These are phyloP conservation scores for Fragariocoptes setiger DNA, from an alignment of 1,140 invertebrate genomes.

Conservation along the genomic window DNA sequence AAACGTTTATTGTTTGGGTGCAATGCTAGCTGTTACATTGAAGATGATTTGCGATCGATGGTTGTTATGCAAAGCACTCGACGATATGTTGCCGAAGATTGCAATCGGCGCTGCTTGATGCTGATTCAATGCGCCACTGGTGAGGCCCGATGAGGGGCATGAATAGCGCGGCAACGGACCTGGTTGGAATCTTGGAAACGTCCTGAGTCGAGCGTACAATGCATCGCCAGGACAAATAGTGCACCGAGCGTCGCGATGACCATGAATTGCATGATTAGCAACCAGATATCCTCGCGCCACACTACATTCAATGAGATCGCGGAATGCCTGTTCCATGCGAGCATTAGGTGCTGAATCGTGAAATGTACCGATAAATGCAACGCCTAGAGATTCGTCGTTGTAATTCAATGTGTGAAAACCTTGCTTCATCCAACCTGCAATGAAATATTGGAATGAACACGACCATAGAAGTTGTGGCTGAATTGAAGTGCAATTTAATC, in stretches of 20 bases:
- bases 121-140: no score
- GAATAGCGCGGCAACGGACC: not conserved
- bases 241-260: conserved; percentile 9
- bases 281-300: conserved; percentile 3
- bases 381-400: conserved; percentile 9
- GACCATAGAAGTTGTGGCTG: conserved; percentile 3
- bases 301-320: conserved; percentile 7
- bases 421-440: conserved; percentile 8
- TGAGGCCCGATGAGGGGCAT: no score
- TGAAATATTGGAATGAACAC: conserved; percentile 10
- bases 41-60: no score
- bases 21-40: no score
- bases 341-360: conserved; percentile 2
- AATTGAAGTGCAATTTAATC: not conserved
- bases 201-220: conserved; percentile 4
- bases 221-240: conserved; percentile 10
- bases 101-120: no score
- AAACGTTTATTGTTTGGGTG: no score
- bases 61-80: no score
- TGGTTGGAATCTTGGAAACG: not conserved
- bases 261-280: conserved; percentile 5
- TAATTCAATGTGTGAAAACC: conserved; percentile 10
- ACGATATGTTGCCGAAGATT: no score
- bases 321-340: conserved; percentile 1
- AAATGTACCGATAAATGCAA: conserved; percentile 12